These are phyloP conservation scores for Accipiter minullus DNA, from an alignment of 2,797 vertebrate genomes.

Conservation along the genomic window DNA sequence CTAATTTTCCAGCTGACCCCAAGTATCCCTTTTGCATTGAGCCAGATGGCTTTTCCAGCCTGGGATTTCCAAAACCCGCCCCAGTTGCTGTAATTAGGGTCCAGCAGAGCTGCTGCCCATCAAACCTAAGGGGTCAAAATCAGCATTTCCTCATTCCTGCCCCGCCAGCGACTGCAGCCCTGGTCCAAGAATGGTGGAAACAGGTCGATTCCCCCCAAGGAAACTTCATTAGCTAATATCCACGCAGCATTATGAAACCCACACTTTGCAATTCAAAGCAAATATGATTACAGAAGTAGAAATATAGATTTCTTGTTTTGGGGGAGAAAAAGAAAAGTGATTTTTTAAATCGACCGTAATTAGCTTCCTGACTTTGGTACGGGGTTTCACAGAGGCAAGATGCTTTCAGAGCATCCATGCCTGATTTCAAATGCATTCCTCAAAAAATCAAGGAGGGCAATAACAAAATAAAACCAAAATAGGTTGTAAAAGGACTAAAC, in stretches of 20 bases:
- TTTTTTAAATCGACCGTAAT: fast-evolving
- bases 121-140: background rate
- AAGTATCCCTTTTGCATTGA: background rate
- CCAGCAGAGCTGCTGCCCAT: fast-evolving
- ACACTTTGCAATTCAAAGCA: background rate
- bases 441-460: fast-evolving
- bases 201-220: fast-evolving
- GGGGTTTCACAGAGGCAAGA: fast-evolving
- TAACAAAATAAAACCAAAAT: background rate
- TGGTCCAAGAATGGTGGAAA: fast-evolving
- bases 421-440: background rate
- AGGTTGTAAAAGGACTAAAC: background rate
- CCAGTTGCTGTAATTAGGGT: background rate
- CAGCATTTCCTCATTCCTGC: background rate
- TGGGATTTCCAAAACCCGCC: background rate
- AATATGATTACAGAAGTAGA: background rate
- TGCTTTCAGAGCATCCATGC: background rate
- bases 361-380: fast-evolving
- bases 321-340: background rate
- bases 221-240: background rate
- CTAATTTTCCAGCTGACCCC: background rate
- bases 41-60: background rate
- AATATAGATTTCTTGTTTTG: background rate
- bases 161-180: fast-evolving
- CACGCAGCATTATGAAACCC: fast-evolving